phyloP scores from a whole-genome alignment of 1,140 invertebrate species.

The Heterodera schachtii region DNA sequence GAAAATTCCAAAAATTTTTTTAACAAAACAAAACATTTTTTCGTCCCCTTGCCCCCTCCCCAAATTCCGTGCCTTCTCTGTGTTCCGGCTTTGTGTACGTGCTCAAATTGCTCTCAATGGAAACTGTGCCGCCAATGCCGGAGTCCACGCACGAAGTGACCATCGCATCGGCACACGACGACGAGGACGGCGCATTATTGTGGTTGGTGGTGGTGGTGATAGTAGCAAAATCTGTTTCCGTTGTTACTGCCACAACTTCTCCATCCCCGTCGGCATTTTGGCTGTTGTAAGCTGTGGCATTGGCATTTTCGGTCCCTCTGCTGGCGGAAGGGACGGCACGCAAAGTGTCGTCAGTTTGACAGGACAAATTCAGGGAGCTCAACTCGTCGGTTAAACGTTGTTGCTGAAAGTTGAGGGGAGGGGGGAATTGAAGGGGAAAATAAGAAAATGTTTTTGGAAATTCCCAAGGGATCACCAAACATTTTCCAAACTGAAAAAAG shows the following conservation, averaged over 20 bases:
- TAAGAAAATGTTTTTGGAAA: too few species aligned
- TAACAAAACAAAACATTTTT: neutral
- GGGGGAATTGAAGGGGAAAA: too few species aligned
- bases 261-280: neutral
- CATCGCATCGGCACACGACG: constrained; percentile 3
- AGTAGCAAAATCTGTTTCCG: neutral
- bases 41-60: neutral
- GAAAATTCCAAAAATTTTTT: too few species aligned
- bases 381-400: neutral
- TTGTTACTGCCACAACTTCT: neutral
- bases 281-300: neutral
- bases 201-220: neutral
- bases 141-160: constrained; percentile 38
- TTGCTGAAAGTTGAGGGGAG: too few species aligned
- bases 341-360: neutral
- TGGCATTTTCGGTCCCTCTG: neutral
- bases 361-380: neutral
- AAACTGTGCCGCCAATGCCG: constrained; percentile 34
- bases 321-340: neutral
- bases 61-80: neutral
- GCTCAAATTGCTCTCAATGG: constrained; percentile 37
- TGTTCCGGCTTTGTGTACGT: neutral
- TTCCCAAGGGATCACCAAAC: too few species aligned
- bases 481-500: too few species aligned
- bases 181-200: neutral